These are phyloP conservation scores for Sorex maritimensis DNA, from an alignment of 2,797 vertebrate genomes.

Conservation along the genomic window DNA sequence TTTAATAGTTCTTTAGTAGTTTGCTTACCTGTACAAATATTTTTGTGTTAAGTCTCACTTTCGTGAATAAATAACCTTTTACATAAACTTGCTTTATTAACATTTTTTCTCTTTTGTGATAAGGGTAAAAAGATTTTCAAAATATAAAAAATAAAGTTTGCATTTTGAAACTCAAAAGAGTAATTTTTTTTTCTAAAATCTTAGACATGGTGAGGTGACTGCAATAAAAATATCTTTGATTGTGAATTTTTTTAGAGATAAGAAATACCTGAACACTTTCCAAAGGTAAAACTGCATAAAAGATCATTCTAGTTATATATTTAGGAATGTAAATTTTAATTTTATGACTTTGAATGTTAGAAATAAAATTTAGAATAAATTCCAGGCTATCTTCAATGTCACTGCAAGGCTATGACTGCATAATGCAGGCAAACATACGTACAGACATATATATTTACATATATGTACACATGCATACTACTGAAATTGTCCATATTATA, in stretches of 20 bases:
- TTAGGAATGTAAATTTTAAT: background rate
- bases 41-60: background rate
- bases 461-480: background rate
- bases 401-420: background rate
- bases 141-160: background rate
- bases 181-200: background rate
- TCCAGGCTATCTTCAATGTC: background rate
- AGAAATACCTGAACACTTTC: background rate
- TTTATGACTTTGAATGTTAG: background rate
- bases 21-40: too few species aligned
- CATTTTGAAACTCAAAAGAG: background rate
- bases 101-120: background rate
- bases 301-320: background rate
- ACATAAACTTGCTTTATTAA: slow-evolving; percentile 20
- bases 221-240: background rate
- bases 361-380: background rate
- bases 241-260: background rate
- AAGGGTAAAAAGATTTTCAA: background rate
- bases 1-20: too few species aligned
- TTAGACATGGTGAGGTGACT: background rate
- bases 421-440: background rate
- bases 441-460: background rate
- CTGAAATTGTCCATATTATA: background rate
- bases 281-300: background rate
- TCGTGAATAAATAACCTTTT: background rate